Base-by-base conservation (phyloP, 2,113 vertebrate genomes). In the Mesocricetus auratus region DNA sequence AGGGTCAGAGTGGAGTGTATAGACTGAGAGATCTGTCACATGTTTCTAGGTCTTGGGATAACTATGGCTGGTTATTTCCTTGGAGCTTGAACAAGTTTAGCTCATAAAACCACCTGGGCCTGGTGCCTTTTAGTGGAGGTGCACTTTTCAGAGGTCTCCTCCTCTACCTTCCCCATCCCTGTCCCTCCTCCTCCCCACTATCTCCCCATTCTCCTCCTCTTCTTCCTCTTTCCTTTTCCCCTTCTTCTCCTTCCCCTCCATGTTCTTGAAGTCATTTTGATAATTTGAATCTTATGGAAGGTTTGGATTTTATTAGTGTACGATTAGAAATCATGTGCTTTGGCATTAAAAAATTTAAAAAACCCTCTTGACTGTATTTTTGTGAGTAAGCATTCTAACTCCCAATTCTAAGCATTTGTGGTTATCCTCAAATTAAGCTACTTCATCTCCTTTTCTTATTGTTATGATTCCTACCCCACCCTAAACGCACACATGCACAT, bases 221-320 rank as follows among this genome's bases (percentile, higher is more conserved):
- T 16, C 47, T 36, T 56, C 62, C 64, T 24, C 60, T 33, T 24
- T 33, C 33, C 62, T 66, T 17, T 22, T 85, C 62, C 36, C 24
- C 33, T 36, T 39, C 42, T 26, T 42, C 33, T 26, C 7, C 16
- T 91, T 19, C 12, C 85, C 78, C 74, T 73, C 33, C 2, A 36
- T 74, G 4, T 86, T 83, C 73, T 73, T 78, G 53, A 95, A 92
- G 77, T 69, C 5, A 36, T 69, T 79, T 89, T 42, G 81, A 69
- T 94, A 17, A 60, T 78, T 86, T 68, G 21, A 86, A 47, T 90
- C 12, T 92, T n/a, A 86, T 6, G 36, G 47, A 68, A 92, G 15
- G 26, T 64, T 94, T 82, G 81, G 8, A 21, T 64, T 73, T 90
- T 69, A 68, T 82, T 88, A 94, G 33, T 36, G 3, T 29, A 50